phyloP scores from a whole-genome alignment of 2,797 vertebrate species.

The Rousettus madagascariensis region DNA sequence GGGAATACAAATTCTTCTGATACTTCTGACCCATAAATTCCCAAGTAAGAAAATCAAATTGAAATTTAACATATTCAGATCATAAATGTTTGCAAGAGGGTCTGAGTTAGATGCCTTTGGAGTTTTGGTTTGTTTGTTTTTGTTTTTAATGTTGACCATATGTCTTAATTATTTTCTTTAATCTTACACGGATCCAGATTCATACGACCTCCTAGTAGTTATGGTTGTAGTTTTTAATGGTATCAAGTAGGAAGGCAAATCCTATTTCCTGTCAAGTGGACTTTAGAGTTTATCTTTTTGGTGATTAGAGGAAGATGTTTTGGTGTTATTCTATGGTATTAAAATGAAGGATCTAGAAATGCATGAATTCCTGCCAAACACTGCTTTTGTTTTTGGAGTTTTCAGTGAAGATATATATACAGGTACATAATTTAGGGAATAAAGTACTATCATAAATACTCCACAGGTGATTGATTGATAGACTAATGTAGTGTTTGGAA shows the following conservation, averaged over 20 bases:
- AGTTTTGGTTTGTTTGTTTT: neutral
- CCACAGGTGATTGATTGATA: neutral
- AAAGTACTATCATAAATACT: neutral
- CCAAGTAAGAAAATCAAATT: neutral
- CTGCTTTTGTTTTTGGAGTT: neutral
- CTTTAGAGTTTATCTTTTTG: neutral
- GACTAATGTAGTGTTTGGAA: neutral
- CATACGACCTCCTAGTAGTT: neutral
- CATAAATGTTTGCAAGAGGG: neutral
- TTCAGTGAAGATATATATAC: neutral
- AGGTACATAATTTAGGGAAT: neutral
- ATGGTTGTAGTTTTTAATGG: neutral
- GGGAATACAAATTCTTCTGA: neutral
- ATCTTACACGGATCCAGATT: neutral
- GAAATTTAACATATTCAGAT: neutral
- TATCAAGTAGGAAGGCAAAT: neutral
- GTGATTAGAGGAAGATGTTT: neutral
- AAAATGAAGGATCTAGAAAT: neutral
- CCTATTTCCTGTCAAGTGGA: neutral
- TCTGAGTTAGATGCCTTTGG: neutral
- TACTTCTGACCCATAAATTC: neutral
- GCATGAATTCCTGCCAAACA: neutral
- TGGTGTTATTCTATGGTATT: neutral
- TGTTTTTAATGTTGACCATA: neutral
- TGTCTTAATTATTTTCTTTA: conserved; percentile 16